Percentiles rank a stretch among this genome's conserved stretches.
These are phyloP conservation scores for Oncorhynchus masou DNA, from an alignment of 2,113 vertebrate genomes.

Conservation along the genomic window DNA sequence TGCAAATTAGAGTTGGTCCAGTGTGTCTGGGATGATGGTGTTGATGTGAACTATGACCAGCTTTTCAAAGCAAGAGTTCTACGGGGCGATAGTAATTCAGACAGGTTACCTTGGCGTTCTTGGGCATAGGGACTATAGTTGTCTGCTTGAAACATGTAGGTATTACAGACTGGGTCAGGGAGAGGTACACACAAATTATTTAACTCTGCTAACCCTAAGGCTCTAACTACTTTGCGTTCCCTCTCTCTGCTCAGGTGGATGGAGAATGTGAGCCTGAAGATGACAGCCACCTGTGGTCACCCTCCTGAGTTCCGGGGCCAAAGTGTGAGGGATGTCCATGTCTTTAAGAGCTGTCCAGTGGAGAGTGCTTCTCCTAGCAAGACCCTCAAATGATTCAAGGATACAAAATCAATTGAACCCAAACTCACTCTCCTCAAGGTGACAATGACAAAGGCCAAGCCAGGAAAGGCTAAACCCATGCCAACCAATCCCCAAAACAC, in stretches of 20 bases:
- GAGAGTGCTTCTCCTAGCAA: constrained; percentile 2
- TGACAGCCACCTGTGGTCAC: constrained; percentile 75
- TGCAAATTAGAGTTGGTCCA: too few species aligned
- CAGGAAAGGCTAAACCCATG: constrained; percentile 40
- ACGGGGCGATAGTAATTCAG: too few species aligned
- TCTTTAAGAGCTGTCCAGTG: constrained; percentile 75
- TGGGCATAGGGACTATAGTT: too few species aligned
- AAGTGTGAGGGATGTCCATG: constrained; percentile 69
- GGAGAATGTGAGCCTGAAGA: constrained; percentile 71
- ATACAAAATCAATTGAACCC: constrained; percentile 41
- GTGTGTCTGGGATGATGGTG: too few species aligned
- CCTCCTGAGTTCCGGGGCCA: constrained; percentile 75
- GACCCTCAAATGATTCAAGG: background rate
- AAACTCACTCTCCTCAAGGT: constrained; percentile 34
- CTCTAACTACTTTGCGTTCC: background rate
- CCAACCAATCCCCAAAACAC: constrained; percentile 26
- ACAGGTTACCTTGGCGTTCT: too few species aligned
- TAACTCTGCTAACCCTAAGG: background rate
- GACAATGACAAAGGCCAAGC: constrained; percentile 16
- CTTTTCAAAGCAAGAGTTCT: too few species aligned
- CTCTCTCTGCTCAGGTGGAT: constrained; percentile 79
- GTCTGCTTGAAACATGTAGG: too few species aligned
- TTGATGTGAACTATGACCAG: too few species aligned
- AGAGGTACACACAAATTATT: too few species aligned
- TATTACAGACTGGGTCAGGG: too few species aligned